Conservation (phyloP, 35 echinoderm and acorn worm genomes). For the Apostichopus japonicus region DNA sequence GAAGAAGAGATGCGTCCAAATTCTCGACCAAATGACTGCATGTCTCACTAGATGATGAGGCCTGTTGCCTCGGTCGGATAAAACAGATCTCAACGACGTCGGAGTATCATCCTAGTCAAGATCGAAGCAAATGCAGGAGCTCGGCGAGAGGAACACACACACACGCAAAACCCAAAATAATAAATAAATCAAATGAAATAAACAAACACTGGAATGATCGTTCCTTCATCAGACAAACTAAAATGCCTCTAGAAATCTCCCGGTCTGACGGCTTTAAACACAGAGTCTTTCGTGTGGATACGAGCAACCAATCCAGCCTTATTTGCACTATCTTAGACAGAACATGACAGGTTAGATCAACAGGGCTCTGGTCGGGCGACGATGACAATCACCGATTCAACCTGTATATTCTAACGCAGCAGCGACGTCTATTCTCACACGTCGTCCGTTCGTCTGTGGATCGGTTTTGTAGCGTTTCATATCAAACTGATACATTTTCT, state of each 20-base stretch:
- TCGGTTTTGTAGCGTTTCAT: conserved; percentile 4
- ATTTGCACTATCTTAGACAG: conserved; percentile 16
- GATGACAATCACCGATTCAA: not conserved
- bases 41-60: conserved; percentile 22
- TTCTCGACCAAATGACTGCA: conserved; percentile 9
- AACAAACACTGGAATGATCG: not conserved
- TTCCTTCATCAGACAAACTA: not conserved
- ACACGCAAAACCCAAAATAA: too few relatives aligned
- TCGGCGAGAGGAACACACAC: not conserved
- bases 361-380: not conserved
- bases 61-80: conserved; percentile 25
- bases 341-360: conserved; percentile 42
- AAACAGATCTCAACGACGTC: not conserved
- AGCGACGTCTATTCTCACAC: not conserved
- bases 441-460: not conserved
- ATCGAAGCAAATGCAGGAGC: not conserved
- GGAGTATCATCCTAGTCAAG: not conserved
- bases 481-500: too few relatives aligned
- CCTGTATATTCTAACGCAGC: not conserved
- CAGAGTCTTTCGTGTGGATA: not conserved
- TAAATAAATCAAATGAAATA: too few relatives aligned
- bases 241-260: not conserved
- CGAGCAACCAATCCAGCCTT: not conserved
- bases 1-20: conserved; percentile 21
- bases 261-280: not conserved